Evolutionary conservation across 1,140 invertebrate species (phyloP), one percentile per base, ranked within the genome.

Genomic region (Odontomachus brunneus): DNA sequence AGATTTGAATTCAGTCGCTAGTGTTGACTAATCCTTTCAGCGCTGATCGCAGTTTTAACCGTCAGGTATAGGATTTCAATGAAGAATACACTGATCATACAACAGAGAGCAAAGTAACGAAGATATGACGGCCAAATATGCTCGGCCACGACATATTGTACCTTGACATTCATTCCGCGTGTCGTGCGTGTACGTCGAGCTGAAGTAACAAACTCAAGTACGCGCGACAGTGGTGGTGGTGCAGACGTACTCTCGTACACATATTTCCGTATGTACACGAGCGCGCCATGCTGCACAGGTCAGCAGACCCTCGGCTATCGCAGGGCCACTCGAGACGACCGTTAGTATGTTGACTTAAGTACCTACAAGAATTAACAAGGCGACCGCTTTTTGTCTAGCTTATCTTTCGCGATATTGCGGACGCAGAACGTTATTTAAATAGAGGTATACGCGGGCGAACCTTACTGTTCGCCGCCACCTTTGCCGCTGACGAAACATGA

Each of bases 331-430:
- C 83, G 90, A 89, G 89, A 91, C 88, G 85, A 87, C 84, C 84
- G 86, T 90, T 89, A 88, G 83, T 78, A 67, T 90, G 88, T 89
- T 88, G 86, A 90, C 89, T 83, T 83, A 88, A 90, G 66, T 88
- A 67, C 89, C 84, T 89, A 83, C 89, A 84, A 84, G 88, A 76
- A 89, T 91, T 90, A 90, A 91, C 89, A 90, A 89, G 86, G 85
- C 75, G 29, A 80, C 84, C 84, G 85, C 66, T 86, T 86, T 89
- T 89, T 84, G 81, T 88, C 63, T 62, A 55, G 48, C 81, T 85
- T 75, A 88, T 80, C 65, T 75, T 80, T 72, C 26, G n/a, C 24
- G 3, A n/a, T 53, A 57, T 81, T 44, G 12, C 49, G 29, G 17
- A 26, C 66, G n/a, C n/a, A 7, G 12, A 55, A 51, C 63, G 3